Percentiles rank a stretch among this genome's conserved stretches.
Evolutionary conservation across 1,140 invertebrate genomes (phyloP).

Genomic region (Bombus polaris): DNA sequence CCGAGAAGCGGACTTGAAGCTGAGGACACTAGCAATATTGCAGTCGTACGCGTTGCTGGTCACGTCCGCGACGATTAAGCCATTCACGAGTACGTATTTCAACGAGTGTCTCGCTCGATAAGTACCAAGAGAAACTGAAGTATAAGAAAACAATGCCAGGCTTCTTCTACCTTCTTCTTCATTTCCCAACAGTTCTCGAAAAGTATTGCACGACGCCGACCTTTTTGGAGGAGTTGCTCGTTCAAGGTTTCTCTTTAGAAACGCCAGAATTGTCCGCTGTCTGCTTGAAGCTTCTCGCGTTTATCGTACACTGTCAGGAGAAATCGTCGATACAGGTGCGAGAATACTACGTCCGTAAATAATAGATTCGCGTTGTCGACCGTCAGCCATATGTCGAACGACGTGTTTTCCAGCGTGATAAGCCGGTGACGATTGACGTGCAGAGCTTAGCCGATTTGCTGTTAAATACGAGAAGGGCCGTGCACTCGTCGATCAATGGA

Average conservation of each 20-base stretch:
- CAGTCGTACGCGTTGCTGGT: slow-evolving; percentile 51
- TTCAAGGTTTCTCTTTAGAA: slow-evolving; percentile 48
- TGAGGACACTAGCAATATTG: slow-evolving; percentile 49
- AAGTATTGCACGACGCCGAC: slow-evolving; percentile 14
- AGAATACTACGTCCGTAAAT: not conserved
- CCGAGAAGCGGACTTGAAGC: slow-evolving; percentile 27
- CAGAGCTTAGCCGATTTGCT: slow-evolving; percentile 44
- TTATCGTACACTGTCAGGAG: slow-evolving; percentile 54
- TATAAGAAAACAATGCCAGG: not conserved
- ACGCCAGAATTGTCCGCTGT: slow-evolving; percentile 40
- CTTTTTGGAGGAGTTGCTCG: slow-evolving; percentile 49
- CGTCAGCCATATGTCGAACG: not conserved
- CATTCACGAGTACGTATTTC: slow-evolving; percentile 37
- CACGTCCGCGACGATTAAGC: slow-evolving; percentile 26
- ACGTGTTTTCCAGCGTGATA: slow-evolving; percentile 32
- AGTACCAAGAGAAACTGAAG: not conserved
- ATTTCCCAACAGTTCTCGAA: slow-evolving; percentile 40
- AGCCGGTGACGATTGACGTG: slow-evolving; percentile 39
- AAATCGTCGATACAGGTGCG: slow-evolving; percentile 57
- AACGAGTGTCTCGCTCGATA: not conserved
- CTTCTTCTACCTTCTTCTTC: not conserved
- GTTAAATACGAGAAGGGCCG: slow-evolving; percentile 4
- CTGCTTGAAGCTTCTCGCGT: slow-evolving; percentile 51
- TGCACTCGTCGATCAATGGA: slow-evolving; percentile 17
- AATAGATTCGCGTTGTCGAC: not conserved